phyloP scores from a whole-genome alignment of 2,113 vertebrate species.

The Lethenteron camtschaticum region DNA sequence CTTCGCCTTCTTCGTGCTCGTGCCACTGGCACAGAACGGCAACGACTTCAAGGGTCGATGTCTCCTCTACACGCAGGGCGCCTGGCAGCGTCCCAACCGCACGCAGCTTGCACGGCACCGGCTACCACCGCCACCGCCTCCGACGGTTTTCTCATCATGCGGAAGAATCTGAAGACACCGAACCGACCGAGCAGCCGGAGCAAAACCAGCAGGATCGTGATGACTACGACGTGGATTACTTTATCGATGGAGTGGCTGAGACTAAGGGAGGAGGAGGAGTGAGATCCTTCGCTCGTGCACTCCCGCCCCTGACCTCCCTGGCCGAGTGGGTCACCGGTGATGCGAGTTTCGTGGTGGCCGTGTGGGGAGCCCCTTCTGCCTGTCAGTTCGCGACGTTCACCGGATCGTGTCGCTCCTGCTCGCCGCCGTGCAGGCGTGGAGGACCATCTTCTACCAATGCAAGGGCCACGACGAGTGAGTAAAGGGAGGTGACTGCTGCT shows the following conservation, averaged over 20 bases:
- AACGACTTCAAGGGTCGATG: conserved; percentile 70
- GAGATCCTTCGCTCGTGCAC: too few species aligned
- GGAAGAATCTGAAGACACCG: too few species aligned
- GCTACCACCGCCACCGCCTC: neutral
- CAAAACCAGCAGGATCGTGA: too few species aligned
- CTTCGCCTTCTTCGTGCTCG: conserved; percentile 63
- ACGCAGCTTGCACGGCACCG: conserved; percentile 54
- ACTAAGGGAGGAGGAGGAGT: too few species aligned
- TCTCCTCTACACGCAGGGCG: conserved; percentile 69
- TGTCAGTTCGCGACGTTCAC: conserved; percentile 81
- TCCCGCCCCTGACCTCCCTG: too few species aligned
- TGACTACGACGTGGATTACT: too few species aligned
- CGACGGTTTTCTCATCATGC: too few species aligned
- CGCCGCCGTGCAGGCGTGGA: conserved; percentile 75
- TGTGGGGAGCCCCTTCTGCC: conserved; percentile 71
- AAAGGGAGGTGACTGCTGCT: neutral
- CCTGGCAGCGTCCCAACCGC: conserved; percentile 93
- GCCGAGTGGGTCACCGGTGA: too few species aligned
- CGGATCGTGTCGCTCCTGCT: conserved; percentile 58
- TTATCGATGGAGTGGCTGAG: too few species aligned
- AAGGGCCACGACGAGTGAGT: conserved; percentile 93
- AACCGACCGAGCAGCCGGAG: too few species aligned
- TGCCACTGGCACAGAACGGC: conserved; percentile 73
- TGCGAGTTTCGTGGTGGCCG: conserved; percentile 51
- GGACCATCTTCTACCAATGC: conserved; percentile 72